Conservation (phyloP, 2,797 vertebrate genomes). For the Prionace glauca region DNA sequence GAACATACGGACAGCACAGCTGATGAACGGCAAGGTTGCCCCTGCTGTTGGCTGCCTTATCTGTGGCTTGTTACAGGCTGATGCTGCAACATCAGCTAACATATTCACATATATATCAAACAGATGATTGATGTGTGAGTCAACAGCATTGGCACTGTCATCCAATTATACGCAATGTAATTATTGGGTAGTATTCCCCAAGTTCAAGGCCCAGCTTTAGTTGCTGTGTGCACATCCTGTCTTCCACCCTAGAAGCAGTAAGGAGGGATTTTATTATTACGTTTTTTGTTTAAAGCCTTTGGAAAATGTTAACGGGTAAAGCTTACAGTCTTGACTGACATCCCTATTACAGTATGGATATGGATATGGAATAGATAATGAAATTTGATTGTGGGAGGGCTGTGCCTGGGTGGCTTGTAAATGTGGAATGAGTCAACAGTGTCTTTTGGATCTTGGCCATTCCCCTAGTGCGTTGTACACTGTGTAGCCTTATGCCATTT, state of each 20-base stretch:
- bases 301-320: background rate
- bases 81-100: background rate
- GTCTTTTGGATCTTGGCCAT: background rate
- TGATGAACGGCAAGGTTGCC: background rate
- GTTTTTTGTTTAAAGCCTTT: background rate
- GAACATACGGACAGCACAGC: background rate
- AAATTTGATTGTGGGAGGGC: background rate
- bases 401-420: background rate
- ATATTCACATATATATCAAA: background rate
- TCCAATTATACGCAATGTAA: background rate
- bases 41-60: background rate
- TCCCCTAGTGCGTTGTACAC: too few relatives aligned
- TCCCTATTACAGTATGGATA: background rate
- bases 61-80: background rate
- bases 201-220: background rate
- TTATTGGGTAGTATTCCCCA: background rate
- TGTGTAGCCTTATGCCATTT: background rate
- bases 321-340: background rate
- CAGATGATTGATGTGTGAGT: background rate
- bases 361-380: background rate
- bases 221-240: background rate
- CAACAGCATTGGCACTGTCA: background rate
- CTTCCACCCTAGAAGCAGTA: background rate
- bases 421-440: background rate
- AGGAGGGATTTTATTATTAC: background rate